Conservation (phyloP, 2,113 vertebrate species). For the Symphodus melops region DNA sequence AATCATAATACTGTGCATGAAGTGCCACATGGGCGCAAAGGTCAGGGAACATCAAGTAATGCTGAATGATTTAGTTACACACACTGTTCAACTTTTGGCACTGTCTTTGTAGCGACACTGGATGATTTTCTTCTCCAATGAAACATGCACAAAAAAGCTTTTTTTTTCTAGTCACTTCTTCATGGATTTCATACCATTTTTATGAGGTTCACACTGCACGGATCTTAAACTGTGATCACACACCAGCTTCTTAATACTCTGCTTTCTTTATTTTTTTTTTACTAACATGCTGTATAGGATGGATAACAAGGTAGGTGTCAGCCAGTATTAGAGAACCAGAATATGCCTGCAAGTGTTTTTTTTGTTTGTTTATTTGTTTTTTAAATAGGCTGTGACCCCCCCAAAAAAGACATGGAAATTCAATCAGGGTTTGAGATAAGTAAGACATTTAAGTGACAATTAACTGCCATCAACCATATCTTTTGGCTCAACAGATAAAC, state of each 20-base stretch:
- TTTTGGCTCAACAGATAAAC: slow-evolving; percentile 15
- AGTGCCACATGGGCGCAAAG: slow-evolving; percentile 70
- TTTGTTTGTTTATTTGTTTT: too few species aligned
- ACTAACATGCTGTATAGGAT: slow-evolving; percentile 12
- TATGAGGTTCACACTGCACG: slow-evolving; percentile 39
- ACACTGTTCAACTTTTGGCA: slow-evolving; percentile 48
- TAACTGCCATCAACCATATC: not conserved
- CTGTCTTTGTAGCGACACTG: slow-evolving; percentile 68
- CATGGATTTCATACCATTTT: slow-evolving; percentile 63
- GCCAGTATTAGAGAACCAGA: slow-evolving; percentile 28
- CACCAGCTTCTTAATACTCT: slow-evolving; percentile 58
- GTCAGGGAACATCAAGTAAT: slow-evolving; percentile 76
- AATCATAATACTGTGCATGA: slow-evolving; percentile 76
- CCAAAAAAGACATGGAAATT: slow-evolving; percentile 12
- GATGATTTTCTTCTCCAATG: slow-evolving; percentile 42
- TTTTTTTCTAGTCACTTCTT: slow-evolving; percentile 52
- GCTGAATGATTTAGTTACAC: slow-evolving; percentile 34
- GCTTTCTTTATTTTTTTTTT: slow-evolving; percentile 23
- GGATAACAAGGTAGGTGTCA: slow-evolving; percentile 15
- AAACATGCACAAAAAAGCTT: slow-evolving; percentile 36
- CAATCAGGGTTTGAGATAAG: slow-evolving; percentile 11
- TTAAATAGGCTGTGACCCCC: slow-evolving; percentile 9
- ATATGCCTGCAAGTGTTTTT: slow-evolving; percentile 16
- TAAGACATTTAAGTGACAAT: slow-evolving; percentile 1
- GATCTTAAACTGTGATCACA: slow-evolving; percentile 69